Evolutionary conservation across 2,113 vertebrate genomes (phyloP).

Genomic region (Apus apus): DNA sequence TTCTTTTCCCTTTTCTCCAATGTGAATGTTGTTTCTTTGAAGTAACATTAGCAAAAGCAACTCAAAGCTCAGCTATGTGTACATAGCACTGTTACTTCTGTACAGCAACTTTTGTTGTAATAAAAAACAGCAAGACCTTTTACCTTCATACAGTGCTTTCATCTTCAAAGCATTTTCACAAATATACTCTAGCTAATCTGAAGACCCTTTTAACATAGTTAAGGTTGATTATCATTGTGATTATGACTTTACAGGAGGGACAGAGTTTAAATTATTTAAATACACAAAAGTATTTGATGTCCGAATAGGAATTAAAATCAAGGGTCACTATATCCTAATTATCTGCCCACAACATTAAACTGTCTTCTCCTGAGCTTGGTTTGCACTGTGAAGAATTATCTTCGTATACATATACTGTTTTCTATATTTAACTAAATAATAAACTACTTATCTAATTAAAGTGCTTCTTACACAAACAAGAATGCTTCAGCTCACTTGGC

Average conservation of each 20-base stretch:
- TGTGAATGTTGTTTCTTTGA: conserved; percentile 10
- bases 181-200: background rate
- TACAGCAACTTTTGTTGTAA: background rate
- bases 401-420: background rate
- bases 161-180: conserved; percentile 44
- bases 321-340: background rate
- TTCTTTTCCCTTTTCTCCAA: background rate
- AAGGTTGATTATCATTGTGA: background rate
- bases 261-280: background rate
- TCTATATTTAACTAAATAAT: background rate
- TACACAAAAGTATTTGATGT: background rate
- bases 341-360: background rate
- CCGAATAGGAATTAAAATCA: background rate
- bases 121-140: background rate
- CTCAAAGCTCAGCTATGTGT: background rate
- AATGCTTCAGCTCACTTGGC: background rate
- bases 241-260: background rate
- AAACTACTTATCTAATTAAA: background rate
- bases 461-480: background rate
- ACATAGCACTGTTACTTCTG: background rate
- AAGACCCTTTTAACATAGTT: background rate
- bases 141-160: conserved; percentile 1
- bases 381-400: background rate
- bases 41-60: background rate
- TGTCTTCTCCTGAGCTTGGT: background rate